phyloP scores from a whole-genome alignment of 2,113 vertebrate genomes.

The Myiagra hebetior region DNA sequence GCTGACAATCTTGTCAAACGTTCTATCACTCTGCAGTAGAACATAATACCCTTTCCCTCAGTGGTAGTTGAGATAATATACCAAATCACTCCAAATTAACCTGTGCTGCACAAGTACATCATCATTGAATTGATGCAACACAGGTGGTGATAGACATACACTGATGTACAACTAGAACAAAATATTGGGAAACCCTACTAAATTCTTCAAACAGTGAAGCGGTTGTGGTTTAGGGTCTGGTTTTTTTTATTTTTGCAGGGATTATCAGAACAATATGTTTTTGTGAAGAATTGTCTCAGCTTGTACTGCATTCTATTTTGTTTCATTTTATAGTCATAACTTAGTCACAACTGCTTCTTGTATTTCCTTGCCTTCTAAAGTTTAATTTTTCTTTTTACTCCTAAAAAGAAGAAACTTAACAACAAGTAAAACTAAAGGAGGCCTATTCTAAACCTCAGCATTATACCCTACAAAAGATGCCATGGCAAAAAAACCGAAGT shows the following conservation, averaged over 20 bases:
- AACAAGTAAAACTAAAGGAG: background rate
- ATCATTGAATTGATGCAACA: background rate
- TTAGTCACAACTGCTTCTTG: background rate
- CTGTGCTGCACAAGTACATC: background rate
- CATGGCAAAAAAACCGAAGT: background rate
- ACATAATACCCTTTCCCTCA: background rate
- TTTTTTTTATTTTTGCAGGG: fast-evolving
- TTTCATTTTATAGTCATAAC: background rate
- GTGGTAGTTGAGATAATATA: background rate
- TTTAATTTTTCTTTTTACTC: background rate
- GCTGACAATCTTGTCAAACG: background rate
- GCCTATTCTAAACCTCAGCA: background rate
- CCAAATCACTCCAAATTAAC: background rate
- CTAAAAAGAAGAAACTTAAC: background rate
- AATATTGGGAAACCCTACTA: background rate
- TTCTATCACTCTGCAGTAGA: background rate
- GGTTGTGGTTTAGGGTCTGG: background rate
- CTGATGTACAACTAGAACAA: background rate
- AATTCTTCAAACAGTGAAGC: background rate
- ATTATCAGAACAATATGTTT: background rate
- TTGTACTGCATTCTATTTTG: background rate
- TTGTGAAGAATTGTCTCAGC: background rate
- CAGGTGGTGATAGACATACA: background rate
- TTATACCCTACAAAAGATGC: background rate
- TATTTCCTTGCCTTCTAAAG: background rate